Conservation (phyloP, 2,113 vertebrate species). For the Pseudonaja textilis region DNA sequence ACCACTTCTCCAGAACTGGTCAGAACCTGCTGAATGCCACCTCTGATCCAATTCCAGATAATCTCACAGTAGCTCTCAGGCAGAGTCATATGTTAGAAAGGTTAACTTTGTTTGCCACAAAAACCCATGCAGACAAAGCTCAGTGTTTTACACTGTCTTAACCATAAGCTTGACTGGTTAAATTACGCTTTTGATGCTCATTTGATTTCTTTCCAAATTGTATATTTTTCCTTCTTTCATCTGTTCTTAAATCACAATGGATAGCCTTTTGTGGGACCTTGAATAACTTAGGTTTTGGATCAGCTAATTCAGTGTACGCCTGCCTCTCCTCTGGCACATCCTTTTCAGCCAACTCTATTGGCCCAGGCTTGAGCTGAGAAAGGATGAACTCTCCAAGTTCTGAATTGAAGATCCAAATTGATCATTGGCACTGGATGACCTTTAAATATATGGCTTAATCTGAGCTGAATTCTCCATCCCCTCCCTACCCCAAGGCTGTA, state of each 20-base stretch:
- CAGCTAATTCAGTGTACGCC: not conserved
- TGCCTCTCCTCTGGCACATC: not conserved
- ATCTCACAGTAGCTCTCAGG: not conserved
- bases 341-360: not conserved
- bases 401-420: not conserved
- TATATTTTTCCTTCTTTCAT: not conserved
- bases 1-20: no score
- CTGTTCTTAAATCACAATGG: not conserved
- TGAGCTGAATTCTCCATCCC: not conserved
- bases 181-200: not conserved
- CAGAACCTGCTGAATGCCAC: no score
- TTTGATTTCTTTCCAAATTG: not conserved
- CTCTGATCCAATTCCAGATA: not conserved
- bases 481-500: not conserved
- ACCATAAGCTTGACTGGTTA: not conserved
- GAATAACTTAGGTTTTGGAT: not conserved
- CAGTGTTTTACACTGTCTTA: not conserved
- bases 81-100: not conserved
- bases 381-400: not conserved
- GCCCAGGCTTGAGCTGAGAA: not conserved
- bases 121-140: not conserved
- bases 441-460: not conserved
- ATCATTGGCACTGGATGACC: not conserved
- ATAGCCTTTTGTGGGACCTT: not conserved
- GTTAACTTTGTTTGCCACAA: not conserved